These are phyloP conservation scores for Thumatha senex DNA, from an alignment of 2,888 invertebrate genomes.

Conservation along the genomic window DNA sequence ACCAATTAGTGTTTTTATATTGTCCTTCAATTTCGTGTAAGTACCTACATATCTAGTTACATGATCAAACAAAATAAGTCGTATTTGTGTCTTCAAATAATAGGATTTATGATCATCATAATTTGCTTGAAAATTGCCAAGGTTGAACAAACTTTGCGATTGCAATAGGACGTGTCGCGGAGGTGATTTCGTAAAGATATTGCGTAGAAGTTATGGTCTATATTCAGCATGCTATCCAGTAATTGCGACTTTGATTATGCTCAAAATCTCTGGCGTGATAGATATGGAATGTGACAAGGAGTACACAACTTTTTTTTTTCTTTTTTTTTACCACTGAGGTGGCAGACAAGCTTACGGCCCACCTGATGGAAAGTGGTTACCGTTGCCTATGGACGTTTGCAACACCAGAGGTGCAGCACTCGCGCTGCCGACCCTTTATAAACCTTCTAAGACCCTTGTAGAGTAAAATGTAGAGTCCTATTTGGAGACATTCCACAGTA, in stretches of 20 bases:
- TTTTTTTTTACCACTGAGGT: too few species aligned
- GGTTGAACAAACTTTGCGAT: slow-evolving; percentile 40
- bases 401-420: too few species aligned
- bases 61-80: slow-evolving; percentile 4
- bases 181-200: slow-evolving; percentile 36
- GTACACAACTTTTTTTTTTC: too few species aligned
- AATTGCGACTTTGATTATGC: not conserved
- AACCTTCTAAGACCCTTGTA: too few species aligned
- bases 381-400: too few species aligned
- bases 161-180: slow-evolving; percentile 23
- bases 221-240: slow-evolving; percentile 6
- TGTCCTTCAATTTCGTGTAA: slow-evolving; percentile 2
- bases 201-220: slow-evolving; percentile 29
- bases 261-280: too few species aligned
- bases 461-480: too few species aligned
- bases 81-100: slow-evolving; percentile 16
- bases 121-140: slow-evolving; percentile 38
- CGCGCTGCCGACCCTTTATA: too few species aligned
- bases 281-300: too few species aligned
- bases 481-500: too few species aligned
- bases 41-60: slow-evolving; percentile 1
- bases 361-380: too few species aligned
- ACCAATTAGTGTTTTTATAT: not conserved
- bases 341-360: too few species aligned
- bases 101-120: slow-evolving; percentile 16